Base-by-base conservation (phyloP, 30 jellyfish, hydroid and myxozoan genomes). In the Rhopilema esculentum region DNA sequence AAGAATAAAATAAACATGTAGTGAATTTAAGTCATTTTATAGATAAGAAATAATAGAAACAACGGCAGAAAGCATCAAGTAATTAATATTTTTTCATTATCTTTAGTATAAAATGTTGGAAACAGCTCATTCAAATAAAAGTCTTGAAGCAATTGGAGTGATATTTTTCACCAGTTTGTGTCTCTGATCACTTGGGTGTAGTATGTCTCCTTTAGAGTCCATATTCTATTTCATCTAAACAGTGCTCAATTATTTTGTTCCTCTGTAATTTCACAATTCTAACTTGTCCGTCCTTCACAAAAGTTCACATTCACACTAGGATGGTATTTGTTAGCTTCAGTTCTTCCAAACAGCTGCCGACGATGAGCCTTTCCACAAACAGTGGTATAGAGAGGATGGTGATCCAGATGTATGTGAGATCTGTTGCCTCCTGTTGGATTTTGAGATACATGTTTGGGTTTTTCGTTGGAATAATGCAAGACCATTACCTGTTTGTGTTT, bases 401-500 rank as follows among this genome's bases (percentile, higher is more conserved):
- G n/a, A n/a, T n/a, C n/a, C n/a, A n/a, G n/a, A n/a, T n/a, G 49
- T 73, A 73, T 75, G 9, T 73, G 70, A 73, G 85, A 33, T 66
- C 85, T 73, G 85, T 73, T 22, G 74, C 85, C 33, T 73, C 26
- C 70, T 26, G 85, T 9, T 73, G 85, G 85, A 33, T 73, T 26
- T 19, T 73, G 26, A 21, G 85, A 21, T 73, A 49, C 33, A 69
- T 69, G 29, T 69, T 69, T 69, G 40, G 79, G 33, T 69, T 21
- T 69, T 33, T 69, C 33, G 85, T 19, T 28, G 85, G 85, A 23
- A 73, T 19, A 73, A 73, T 49, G 22, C 85, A n/a, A 20, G 76
- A 33, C 85, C 85, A 25, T 73, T 73, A 73, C 71, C 85, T 73
- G 85, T 27, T 19, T 73, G 85, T 73, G 50, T 73, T 17, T 73